These are phyloP conservation scores for Cantharis nigra DNA, from an alignment of 2,888 invertebrate species.

Conservation along the genomic window DNA sequence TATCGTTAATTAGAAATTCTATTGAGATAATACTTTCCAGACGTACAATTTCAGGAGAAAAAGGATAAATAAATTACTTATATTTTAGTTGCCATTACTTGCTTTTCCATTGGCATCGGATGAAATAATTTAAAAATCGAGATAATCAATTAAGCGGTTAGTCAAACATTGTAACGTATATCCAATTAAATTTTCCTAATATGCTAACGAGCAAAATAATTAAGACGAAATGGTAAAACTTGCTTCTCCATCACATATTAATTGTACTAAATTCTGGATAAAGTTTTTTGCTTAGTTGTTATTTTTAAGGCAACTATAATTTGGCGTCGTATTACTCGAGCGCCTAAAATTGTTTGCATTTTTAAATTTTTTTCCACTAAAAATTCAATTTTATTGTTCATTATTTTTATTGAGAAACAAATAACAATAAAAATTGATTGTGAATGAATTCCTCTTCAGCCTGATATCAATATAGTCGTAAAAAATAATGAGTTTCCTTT, in stretches of 20 bases:
- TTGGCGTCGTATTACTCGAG: conserved; percentile 12
- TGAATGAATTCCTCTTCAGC: not conserved
- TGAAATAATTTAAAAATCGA: not conserved
- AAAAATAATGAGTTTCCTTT: not conserved
- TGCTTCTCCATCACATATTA: conserved; percentile 14
- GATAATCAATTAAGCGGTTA: not conserved
- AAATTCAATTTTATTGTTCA: not conserved
- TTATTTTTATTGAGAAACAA: not conserved
- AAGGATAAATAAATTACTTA: no score
- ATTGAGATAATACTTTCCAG: not conserved
- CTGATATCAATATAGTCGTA: not conserved
- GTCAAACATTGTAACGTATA: not conserved
- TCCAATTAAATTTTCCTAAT: conserved; percentile 8
- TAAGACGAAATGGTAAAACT: conserved; percentile 27
- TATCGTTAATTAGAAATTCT: not conserved
- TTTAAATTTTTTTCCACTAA: not conserved
- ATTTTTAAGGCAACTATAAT: conserved; percentile 16
- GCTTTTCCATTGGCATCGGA: no score
- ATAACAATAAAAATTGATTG: not conserved
- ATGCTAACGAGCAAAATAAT: conserved; percentile 28
- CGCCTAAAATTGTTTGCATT: not conserved
- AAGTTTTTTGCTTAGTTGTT: conserved; percentile 19
- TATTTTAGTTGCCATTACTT: no score
- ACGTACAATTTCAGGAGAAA: not conserved
- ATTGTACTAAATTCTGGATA: conserved; percentile 9